Conservation (phyloP, 2,888 invertebrate genomes). For the Leptogaster cylindrica region DNA sequence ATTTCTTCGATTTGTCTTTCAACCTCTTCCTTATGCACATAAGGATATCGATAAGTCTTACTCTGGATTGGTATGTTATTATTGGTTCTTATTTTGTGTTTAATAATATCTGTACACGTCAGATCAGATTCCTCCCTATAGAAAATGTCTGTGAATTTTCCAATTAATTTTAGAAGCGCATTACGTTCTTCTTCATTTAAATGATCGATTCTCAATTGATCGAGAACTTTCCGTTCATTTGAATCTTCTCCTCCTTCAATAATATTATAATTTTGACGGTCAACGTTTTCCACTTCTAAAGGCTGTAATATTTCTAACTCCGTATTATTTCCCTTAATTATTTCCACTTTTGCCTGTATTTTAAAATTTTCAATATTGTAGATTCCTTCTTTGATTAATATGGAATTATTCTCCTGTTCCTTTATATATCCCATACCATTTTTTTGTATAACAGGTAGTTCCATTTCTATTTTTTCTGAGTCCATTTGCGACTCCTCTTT, state of each 20-base stretch:
- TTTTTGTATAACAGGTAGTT: background rate
- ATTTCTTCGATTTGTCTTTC: conserved; percentile 1
- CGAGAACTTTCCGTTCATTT: background rate
- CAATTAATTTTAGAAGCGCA: background rate
- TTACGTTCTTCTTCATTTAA: background rate
- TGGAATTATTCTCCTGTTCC: background rate
- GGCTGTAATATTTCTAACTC: too few species aligned
- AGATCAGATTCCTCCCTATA: conserved; percentile 6
- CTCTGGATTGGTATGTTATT: conserved; percentile 23
- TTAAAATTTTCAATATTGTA: too few species aligned
- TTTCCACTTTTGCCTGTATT: too few species aligned
- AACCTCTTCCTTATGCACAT: background rate
- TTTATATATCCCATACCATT: background rate
- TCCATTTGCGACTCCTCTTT: too few species aligned
- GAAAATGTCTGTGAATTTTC: background rate
- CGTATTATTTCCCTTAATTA: too few species aligned
- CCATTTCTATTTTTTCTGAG: background rate
- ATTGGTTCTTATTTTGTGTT: conserved; percentile 11
- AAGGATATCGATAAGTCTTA: conserved; percentile 5
- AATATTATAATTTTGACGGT: background rate
- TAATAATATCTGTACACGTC: conserved; percentile 4
- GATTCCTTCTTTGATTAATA: too few species aligned
- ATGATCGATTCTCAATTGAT: conserved; percentile 23
- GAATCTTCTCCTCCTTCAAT: background rate
- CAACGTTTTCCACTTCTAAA: background rate